These are phyloP conservation scores for Phaedon cochleariae DNA, from an alignment of 2,888 invertebrate genomes.

Conservation along the genomic window DNA sequence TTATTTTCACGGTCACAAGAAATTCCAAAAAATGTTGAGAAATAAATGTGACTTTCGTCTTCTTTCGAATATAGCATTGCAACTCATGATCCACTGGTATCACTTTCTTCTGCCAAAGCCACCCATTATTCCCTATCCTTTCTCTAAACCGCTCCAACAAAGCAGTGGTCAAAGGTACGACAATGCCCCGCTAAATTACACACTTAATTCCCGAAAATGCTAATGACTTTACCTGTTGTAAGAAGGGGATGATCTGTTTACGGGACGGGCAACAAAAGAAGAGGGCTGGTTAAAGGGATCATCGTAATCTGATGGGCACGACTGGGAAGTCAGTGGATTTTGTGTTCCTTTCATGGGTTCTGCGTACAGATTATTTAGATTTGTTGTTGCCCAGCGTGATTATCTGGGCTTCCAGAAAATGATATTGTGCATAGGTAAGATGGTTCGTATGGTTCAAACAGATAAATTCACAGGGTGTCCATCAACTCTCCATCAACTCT, in stretches of 20 bases:
- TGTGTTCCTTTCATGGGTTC: conserved; percentile 17
- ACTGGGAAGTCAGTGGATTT: conserved; percentile 26
- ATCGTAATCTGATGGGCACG: conserved; percentile 18
- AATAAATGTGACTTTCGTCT: too few species aligned
- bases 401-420: neutral
- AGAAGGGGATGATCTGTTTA: conserved; percentile 42
- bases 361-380: conserved; percentile 21
- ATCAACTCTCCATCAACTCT: too few species aligned
- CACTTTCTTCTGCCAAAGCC: too few species aligned
- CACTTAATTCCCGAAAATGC: conserved; percentile 38
- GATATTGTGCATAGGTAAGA: too few species aligned
- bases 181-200: conserved; percentile 36
- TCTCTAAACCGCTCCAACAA: neutral
- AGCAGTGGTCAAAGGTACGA: neutral
- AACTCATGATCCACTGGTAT: too few species aligned
- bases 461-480: too few species aligned
- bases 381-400: neutral
- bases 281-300: conserved; percentile 31
- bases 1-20: too few species aligned
- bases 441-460: too few species aligned
- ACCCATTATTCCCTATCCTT: neutral
- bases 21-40: too few species aligned
- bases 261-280: conserved; percentile 28
- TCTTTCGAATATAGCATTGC: too few species aligned
- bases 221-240: conserved; percentile 43